A percentile compares a stretch with the other conserved stretches of the same genome.
Conservation (phyloP, 2,113 vertebrate species). For the Megaceryle torquata region DNA sequence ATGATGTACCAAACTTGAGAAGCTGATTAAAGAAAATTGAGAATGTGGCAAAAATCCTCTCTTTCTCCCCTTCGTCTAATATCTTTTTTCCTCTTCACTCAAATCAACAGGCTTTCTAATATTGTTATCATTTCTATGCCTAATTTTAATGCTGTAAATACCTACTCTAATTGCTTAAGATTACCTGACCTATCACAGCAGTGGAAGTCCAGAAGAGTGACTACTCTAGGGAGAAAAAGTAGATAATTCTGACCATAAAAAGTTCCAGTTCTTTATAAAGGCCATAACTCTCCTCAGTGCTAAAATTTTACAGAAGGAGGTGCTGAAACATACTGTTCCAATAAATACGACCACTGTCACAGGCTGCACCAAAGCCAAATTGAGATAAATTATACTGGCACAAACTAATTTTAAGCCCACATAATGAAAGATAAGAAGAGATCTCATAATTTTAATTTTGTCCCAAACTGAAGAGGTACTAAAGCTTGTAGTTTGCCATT, state of each 20-base stretch:
- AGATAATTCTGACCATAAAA: background rate
- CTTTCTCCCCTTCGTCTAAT: background rate
- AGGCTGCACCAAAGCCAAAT: background rate
- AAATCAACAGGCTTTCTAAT: background rate
- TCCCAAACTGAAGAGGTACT: background rate
- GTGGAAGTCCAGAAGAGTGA: background rate
- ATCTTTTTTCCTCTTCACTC: accelerated
- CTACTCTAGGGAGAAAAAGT: background rate
- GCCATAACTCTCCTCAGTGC: background rate
- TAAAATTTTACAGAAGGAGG: background rate
- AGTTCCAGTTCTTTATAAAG: background rate
- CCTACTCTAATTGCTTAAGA: background rate
- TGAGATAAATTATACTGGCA: background rate
- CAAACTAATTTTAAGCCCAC: background rate
- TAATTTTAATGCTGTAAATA: background rate
- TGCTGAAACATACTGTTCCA: background rate
- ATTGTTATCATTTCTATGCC: background rate
- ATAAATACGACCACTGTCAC: background rate
- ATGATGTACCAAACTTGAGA: background rate
- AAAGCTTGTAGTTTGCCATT: background rate
- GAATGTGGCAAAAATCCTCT: background rate
- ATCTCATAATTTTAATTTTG: background rate
- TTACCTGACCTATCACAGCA: background rate
- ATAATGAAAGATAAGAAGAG: background rate
- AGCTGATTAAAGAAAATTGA: background rate